Conservation (phyloP, 1,140 invertebrate genomes). For the Cataglyphis hispanica region DNA sequence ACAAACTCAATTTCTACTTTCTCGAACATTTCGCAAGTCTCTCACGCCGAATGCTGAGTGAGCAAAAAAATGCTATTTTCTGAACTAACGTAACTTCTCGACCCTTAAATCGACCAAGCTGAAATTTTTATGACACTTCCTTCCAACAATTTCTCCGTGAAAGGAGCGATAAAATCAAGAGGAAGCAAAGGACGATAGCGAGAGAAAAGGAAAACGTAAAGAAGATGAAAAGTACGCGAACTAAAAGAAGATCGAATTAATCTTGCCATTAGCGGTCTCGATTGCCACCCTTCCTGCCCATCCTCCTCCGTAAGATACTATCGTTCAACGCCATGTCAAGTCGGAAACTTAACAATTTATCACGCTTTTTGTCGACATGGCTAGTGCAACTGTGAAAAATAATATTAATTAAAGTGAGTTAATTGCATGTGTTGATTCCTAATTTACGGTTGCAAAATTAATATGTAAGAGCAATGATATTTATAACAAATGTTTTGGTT, state of each 20-base stretch:
- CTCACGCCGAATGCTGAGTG: not conserved
- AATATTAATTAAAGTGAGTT: constrained; percentile 26
- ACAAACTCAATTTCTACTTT: constrained; percentile 11
- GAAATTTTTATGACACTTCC: constrained; percentile 32
- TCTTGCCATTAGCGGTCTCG: constrained; percentile 78
- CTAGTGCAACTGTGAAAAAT: constrained; percentile 55
- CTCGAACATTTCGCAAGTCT: not conserved
- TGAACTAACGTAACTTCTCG: constrained; percentile 30
- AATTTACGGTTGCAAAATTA: not conserved
- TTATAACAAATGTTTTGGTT: not conserved
- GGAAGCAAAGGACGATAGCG: not conserved
- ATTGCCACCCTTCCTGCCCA: constrained; percentile 58
- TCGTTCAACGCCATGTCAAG: constrained; percentile 57
- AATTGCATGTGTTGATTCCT: constrained; percentile 14
- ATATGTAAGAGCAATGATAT: not conserved
- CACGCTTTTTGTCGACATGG: constrained; percentile 39
- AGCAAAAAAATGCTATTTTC: not conserved
- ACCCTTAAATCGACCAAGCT: constrained; percentile 27
- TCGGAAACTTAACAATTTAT: constrained; percentile 72
- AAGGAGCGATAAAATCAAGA: constrained; percentile 25
- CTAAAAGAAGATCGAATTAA: constrained; percentile 74
- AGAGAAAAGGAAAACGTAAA: not conserved
- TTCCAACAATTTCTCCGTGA: not conserved
- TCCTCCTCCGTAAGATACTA: constrained; percentile 41
- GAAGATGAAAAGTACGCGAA: constrained; percentile 24